Evolutionary conservation across 2,113 vertebrate genomes (phyloP).

Genomic region (Albula glossodonta): DNA sequence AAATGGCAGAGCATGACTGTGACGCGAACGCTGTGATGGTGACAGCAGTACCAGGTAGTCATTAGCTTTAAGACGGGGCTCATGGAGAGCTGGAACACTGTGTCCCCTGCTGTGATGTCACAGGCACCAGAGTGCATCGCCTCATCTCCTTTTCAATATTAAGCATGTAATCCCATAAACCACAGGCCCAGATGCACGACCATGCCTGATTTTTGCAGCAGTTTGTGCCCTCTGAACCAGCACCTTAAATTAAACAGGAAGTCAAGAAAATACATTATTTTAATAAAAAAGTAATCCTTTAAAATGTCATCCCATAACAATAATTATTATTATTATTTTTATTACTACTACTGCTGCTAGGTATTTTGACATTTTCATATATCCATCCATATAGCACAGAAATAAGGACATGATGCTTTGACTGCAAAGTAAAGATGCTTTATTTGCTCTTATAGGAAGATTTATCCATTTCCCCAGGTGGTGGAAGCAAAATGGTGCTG

Average conservation of each 20-base stretch:
- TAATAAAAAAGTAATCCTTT: too few species aligned
- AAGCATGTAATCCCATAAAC: neutral
- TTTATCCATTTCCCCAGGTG: neutral
- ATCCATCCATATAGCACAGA: too few species aligned
- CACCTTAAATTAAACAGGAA: neutral
- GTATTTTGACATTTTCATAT: too few species aligned
- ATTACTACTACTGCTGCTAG: too few species aligned
- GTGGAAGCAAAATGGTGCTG: neutral
- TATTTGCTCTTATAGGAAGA: neutral
- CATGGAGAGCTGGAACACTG: neutral
- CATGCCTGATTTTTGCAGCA: neutral
- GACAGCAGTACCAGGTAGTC: neutral
- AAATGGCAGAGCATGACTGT: neutral
- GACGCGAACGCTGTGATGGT: neutral
- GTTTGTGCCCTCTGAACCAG: neutral
- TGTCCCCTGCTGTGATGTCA: neutral
- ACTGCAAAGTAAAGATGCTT: neutral
- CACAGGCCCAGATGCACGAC: neutral
- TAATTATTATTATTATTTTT: too few species aligned
- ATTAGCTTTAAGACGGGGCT: neutral
- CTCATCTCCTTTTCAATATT: conserved; percentile 1
- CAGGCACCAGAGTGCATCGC: neutral
- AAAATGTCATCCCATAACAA: too few species aligned
- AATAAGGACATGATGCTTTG: too few species aligned
- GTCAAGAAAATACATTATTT: too few species aligned